Evolutionary conservation across 2,888 invertebrate genomes (phyloP), one percentile per base, ranked within the genome.

Genomic region (Caenorhabditis angaria): DNA sequence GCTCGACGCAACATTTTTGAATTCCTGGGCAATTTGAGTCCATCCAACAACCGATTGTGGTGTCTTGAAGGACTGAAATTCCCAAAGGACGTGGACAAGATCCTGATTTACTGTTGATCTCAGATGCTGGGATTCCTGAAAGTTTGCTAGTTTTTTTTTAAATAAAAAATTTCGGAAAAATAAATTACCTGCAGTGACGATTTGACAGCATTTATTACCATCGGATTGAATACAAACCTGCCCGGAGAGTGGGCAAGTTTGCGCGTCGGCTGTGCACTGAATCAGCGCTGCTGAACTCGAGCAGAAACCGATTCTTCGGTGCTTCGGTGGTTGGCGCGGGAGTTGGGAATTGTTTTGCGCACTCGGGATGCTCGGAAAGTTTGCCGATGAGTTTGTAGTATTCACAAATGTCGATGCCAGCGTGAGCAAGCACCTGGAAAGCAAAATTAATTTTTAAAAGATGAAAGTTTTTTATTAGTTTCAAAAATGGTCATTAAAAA

Each of bases 1-100:
- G 85, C 65, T 86, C 86, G n/a, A 86, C 81, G 55, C 86, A 86
- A 62, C 86, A 86, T 65, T 86, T 86, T 74, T 86, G 86, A 57
- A 86, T 84, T 27, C 86, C 86, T 6, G 86, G 86, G 50, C 86
- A 86, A 67, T 82, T 82, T 24, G 81, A 73, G 76, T 86, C 86
- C 78, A 86, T 77, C 86, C 86, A 86, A 67, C 86, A 86, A 48
- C 85, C 85, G 65, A 81, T 77, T 5, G 80, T 79, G 48, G 77
- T 81, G 58, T 82, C 83, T 72, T 86, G 77, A n/a, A 81, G 53
- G 32, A 81, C 79, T 22, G 76, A 77, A 63, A 85, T 85, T 29
- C 85, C 85, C 54, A 85, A 77, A 10, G 86, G 86, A 20, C 81
- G 78, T 3, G 86, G 86, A 61, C 86, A 86, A 54, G 76, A 73